phyloP scores from a whole-genome alignment of 2,888 invertebrate genomes.

The Torymus tubicola region DNA sequence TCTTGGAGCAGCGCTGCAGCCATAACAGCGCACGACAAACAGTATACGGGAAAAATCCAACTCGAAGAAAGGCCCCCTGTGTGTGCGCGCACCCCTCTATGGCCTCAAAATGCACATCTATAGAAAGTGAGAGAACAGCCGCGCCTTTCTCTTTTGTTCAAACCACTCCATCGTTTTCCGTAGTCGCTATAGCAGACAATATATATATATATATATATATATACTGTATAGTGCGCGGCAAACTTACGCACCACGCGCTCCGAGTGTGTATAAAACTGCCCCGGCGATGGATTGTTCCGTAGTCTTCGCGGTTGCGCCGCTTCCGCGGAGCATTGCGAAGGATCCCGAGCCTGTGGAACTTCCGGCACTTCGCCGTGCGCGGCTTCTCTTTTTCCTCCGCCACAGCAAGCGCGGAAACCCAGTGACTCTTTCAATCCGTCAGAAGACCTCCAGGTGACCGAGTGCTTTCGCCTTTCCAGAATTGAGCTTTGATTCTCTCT shows the following conservation, averaged over 20 bases:
- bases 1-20: conserved; percentile 13
- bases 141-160: neutral
- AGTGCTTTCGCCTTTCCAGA: no score
- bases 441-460: conserved; percentile 8
- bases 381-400: neutral
- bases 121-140: neutral
- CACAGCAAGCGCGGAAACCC: neutral
- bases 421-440: conserved; percentile 24
- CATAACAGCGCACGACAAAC: conserved; percentile 31
- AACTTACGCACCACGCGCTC: conserved; percentile 15
- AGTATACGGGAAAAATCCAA: conserved; percentile 13
- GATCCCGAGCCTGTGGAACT: conserved; percentile 28
- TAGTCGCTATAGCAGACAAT: no score
- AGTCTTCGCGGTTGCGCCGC: neutral
- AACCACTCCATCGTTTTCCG: neutral
- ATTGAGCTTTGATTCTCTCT: conserved; percentile 11
- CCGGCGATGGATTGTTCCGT: conserved; percentile 10
- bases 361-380: conserved; percentile 17
- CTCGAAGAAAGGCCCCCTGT: no score
- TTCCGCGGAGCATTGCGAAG: conserved; percentile 8
- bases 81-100: neutral
- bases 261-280: conserved; percentile 11
- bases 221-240: neutral
- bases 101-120: no score
- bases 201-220: no score